Conservation (phyloP, 1,140 invertebrate species). For the Globodera rostochiensis region DNA sequence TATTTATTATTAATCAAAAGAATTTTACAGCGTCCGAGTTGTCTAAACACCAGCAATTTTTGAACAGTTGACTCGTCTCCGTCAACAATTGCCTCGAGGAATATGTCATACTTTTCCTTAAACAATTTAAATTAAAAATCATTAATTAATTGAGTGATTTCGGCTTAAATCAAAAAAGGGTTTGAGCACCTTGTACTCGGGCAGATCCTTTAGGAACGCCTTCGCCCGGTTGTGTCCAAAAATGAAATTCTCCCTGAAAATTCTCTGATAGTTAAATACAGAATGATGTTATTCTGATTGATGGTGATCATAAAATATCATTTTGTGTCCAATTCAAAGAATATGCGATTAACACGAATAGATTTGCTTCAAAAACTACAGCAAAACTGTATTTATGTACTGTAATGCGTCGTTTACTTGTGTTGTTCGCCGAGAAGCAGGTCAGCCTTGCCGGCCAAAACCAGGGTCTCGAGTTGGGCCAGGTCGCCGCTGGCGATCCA, state of each 20-base stretch:
- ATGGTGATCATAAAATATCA: too few relatives aligned
- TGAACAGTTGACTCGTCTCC: constrained; percentile 18
- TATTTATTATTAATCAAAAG: not conserved
- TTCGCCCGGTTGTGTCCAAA: constrained; percentile 23
- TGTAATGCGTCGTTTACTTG: not conserved
- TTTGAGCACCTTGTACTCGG: constrained; percentile 25
- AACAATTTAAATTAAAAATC: constrained; percentile 7
- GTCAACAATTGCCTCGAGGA: constrained; percentile 20
- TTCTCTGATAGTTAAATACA: too few relatives aligned
- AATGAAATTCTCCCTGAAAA: constrained; percentile 25
- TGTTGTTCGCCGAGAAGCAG: constrained; percentile 21
- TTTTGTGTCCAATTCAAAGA: too few relatives aligned
- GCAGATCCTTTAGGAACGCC: constrained; percentile 16
- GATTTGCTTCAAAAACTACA: too few relatives aligned
- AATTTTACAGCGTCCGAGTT: not conserved
- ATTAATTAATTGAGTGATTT: not conserved
- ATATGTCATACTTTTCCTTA: constrained; percentile 25
- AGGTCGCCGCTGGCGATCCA: constrained; percentile 28
- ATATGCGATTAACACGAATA: too few relatives aligned
- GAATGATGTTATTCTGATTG: too few relatives aligned
- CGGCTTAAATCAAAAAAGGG: not conserved
- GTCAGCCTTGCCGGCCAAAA: constrained; percentile 17
- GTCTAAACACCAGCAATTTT: constrained; percentile 20
- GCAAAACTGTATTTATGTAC: too few relatives aligned
- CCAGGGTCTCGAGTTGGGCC: constrained; percentile 13